Evolutionary conservation across 2,113 vertebrate species (phyloP).

Genomic region (Xyrauchen texanus): DNA sequence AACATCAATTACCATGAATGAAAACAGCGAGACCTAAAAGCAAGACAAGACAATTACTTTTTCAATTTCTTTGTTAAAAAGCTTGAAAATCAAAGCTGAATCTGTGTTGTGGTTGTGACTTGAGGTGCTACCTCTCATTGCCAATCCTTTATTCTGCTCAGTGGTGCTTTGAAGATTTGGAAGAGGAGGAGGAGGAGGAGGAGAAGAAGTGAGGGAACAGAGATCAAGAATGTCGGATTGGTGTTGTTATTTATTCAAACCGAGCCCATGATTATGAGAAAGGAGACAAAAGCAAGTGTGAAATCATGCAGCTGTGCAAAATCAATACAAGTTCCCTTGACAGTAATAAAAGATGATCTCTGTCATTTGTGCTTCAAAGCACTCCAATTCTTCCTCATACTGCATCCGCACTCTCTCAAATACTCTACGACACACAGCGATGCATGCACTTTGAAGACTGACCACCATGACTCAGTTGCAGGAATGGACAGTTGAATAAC

Average conservation of each 20-base stretch:
- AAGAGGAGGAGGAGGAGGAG: conserved; percentile 20
- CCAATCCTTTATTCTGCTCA: not conserved
- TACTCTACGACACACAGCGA: not conserved
- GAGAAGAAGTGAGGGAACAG: not conserved
- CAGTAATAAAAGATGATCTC: conserved; percentile 35
- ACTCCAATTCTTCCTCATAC: not conserved
- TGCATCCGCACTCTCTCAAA: conserved; percentile 25
- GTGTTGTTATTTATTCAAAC: conserved; percentile 36
- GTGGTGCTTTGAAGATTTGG: not conserved
- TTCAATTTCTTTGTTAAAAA: conserved; percentile 31
- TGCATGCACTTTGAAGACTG: not conserved
- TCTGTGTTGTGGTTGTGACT: not conserved
- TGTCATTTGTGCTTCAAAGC: conserved; percentile 5
- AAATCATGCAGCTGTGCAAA: conserved; percentile 5
- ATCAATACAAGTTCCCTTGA: conserved; percentile 20
- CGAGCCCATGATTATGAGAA: conserved; percentile 4
- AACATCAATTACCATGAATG: conserved; percentile 34
- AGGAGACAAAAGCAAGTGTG: conserved; percentile 7
- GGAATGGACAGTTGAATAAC: not conserved
- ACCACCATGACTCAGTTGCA: no score
- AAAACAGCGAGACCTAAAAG: conserved; percentile 28
- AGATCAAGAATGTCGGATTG: conserved; percentile 20
- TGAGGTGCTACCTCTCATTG: not conserved
- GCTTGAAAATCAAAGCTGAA: conserved; percentile 7
- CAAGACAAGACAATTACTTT: conserved; percentile 34